These are phyloP conservation scores for Philopedon plagiatum DNA, from an alignment of 2,888 invertebrate species.

Conservation along the genomic window DNA sequence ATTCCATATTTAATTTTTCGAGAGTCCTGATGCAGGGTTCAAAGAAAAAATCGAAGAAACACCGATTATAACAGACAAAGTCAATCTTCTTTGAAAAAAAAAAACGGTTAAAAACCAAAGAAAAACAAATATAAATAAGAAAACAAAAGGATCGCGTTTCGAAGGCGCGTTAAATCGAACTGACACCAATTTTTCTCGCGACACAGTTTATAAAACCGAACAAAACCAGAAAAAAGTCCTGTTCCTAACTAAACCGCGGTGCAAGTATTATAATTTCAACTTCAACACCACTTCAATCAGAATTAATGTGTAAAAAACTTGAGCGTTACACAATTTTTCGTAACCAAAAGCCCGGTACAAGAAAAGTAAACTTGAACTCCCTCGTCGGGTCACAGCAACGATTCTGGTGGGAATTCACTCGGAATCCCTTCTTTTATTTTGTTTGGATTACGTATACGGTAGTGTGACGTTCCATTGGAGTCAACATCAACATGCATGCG, in stretches of 20 bases:
- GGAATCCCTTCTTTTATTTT: conserved; percentile 35
- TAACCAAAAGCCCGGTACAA: not conserved
- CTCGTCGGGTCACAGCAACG: not conserved
- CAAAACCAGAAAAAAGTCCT: not conserved
- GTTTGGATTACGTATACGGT: not conserved
- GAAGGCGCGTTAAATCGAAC: not conserved
- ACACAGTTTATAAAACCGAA: not conserved
- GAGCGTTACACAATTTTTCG: conserved; percentile 24
- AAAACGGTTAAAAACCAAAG: no score
- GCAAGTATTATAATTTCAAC: no score
- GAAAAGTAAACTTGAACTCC: conserved; percentile 3
- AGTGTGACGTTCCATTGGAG: not conserved
- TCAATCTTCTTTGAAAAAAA: no score
- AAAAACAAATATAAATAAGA: no score
- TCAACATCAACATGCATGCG: not conserved
- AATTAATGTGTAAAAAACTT: conserved; percentile 5
- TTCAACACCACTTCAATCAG: no score
- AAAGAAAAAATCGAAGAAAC: no score
- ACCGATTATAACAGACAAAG: no score
- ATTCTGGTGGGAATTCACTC: conserved; percentile 27
- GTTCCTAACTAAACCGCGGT: no score
- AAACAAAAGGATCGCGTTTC: no score
- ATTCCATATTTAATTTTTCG: conserved; percentile 71
- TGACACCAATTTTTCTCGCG: not conserved
- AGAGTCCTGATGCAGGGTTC: no score